Evolutionary conservation across 2,888 invertebrate species (phyloP).

Genomic region (Lycaena phlaeas): DNA sequence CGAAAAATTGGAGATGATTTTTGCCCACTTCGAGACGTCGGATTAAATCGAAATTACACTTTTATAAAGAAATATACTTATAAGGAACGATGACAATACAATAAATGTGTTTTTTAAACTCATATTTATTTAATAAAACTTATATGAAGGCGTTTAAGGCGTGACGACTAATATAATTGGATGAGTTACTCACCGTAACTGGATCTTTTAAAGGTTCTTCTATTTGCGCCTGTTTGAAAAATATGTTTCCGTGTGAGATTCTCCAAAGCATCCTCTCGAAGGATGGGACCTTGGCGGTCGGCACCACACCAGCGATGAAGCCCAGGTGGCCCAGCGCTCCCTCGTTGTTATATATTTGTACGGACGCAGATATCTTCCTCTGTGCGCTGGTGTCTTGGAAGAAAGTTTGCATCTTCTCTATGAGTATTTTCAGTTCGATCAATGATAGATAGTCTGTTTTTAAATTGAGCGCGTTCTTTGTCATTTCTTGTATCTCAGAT

Average conservation of each 20-base stretch:
- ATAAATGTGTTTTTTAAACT: too few relatives aligned
- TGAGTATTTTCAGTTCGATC: conserved; percentile 53
- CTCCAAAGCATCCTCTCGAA: conserved; percentile 67
- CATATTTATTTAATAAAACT: too few relatives aligned
- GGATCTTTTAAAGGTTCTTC: conserved; percentile 57
- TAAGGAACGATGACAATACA: too few relatives aligned
- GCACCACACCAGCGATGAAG: conserved; percentile 61
- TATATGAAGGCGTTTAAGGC: too few relatives aligned
- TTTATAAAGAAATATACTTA: too few relatives aligned
- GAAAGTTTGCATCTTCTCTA: conserved; percentile 61
- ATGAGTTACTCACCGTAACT: too few relatives aligned
- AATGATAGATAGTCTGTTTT: conserved; percentile 57
- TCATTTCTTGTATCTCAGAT: conserved; percentile 65
- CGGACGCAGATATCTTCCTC: conserved; percentile 59
- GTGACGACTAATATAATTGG: too few relatives aligned
- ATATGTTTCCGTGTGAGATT: conserved; percentile 65
- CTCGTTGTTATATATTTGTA: conserved; percentile 56
- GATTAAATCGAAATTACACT: too few relatives aligned
- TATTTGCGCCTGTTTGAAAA: conserved; percentile 64
- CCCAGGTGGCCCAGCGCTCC: conserved; percentile 56
- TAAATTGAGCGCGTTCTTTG: conserved; percentile 57
- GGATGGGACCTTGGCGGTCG: conserved; percentile 50
- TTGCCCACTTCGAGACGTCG: too few relatives aligned
- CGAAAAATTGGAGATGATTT: too few relatives aligned
- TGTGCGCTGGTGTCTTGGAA: conserved; percentile 76